Evolutionary conservation across 2,797 vertebrate species (phyloP).

Genomic region (Dendrocincla tyrannina): DNA sequence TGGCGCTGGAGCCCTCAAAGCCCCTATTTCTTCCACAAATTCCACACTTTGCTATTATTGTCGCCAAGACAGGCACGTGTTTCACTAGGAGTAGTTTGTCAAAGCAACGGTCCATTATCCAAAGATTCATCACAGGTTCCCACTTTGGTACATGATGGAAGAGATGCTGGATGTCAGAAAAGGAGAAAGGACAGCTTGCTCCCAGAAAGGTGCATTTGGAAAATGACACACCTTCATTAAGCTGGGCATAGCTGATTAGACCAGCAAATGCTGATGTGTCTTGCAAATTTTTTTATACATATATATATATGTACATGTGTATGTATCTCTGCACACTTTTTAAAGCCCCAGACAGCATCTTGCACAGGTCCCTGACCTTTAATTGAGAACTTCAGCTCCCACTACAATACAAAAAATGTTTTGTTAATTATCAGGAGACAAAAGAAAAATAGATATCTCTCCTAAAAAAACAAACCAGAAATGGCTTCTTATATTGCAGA

Average conservation of each 20-base stretch:
- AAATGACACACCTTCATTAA: not conserved
- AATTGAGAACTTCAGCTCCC: not conserved
- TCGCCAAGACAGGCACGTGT: constrained; percentile 6
- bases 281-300: not conserved
- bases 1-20: constrained; percentile 5
- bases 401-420: not conserved
- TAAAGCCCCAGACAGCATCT: not conserved
- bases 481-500: not conserved
- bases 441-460: not conserved
- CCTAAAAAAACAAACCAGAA: not conserved
- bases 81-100: constrained; percentile 51
- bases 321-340: not conserved
- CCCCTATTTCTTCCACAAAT: constrained; percentile 56
- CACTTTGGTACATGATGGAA: not conserved
- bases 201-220: not conserved
- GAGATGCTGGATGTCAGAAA: not conserved
- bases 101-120: constrained; percentile 34
- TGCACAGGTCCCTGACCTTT: not conserved
- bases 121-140: constrained; percentile 39
- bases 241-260: not conserved
- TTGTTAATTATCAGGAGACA: not conserved
- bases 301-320: not conserved
- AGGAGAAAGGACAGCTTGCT: not conserved
- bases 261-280: not conserved
- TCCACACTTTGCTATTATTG: not conserved